These are phyloP conservation scores for Nasonovia ribisnigri DNA, from an alignment of 2,888 invertebrate species.

Conservation along the genomic window DNA sequence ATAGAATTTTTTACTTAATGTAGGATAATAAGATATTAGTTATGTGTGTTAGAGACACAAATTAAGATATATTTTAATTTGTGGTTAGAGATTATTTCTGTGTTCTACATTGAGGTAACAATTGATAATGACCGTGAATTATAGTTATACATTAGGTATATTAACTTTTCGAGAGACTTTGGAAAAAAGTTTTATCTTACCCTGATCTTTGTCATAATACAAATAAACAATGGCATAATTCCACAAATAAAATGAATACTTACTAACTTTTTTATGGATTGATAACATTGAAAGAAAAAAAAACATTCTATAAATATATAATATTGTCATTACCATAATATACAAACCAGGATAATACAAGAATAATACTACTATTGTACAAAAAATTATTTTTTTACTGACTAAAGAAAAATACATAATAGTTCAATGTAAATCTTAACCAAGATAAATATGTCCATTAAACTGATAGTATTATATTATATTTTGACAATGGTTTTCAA, in stretches of 20 bases:
- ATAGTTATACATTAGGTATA: not conserved
- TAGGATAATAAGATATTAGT: too few species aligned
- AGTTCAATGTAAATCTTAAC: not conserved
- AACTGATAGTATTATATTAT: not conserved
- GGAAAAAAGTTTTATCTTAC: not conserved
- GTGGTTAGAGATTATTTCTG: not conserved
- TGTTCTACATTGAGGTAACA: not conserved
- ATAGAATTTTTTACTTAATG: not conserved
- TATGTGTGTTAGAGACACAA: too few species aligned
- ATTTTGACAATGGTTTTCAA: not conserved
- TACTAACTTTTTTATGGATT: not conserved
- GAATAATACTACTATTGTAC: not conserved
- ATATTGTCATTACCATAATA: not conserved
- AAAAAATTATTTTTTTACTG: not conserved
- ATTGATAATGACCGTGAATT: not conserved
- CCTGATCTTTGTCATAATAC: not conserved
- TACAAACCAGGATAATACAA: not conserved
- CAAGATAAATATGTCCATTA: not conserved
- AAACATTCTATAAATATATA: not conserved
- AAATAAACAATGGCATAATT: not conserved
- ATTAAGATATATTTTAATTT: too few species aligned
- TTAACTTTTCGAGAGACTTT: not conserved
- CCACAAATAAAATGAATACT: not conserved
- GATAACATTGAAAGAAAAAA: slow-evolving; percentile 18
- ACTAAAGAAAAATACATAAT: not conserved